Evolutionary conservation across 2,797 vertebrate genomes (phyloP).

Genomic region (Poecilia picta): DNA sequence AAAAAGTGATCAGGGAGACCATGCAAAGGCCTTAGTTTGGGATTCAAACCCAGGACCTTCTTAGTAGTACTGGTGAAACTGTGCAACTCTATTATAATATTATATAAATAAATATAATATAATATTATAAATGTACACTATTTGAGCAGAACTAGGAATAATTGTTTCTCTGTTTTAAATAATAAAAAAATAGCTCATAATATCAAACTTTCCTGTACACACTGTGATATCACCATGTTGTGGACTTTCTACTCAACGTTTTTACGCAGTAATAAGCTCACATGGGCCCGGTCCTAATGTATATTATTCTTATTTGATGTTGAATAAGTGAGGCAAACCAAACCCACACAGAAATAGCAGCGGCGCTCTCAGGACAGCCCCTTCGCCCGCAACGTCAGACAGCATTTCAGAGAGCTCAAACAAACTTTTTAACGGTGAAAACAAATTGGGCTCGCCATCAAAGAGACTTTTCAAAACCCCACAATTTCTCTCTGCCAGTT

Average conservation of each 20-base stretch:
- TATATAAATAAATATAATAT: background rate
- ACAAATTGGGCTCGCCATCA: slow-evolving; percentile 80
- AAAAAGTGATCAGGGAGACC: background rate
- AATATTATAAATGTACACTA: background rate
- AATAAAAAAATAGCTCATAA: background rate
- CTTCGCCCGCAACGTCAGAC: slow-evolving; percentile 34
- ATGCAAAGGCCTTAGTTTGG: background rate
- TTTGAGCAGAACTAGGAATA: background rate
- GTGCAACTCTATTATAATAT: background rate
- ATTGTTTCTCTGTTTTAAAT: background rate
- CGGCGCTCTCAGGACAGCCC: slow-evolving; percentile 57
- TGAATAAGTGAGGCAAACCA: background rate
- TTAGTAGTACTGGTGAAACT: background rate
- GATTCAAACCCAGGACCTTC: background rate
- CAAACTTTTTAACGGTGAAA: slow-evolving; percentile 71
- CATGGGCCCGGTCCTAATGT: background rate
- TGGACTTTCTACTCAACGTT: background rate
- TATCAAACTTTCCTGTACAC: background rate
- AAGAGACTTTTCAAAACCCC: slow-evolving; percentile 77
- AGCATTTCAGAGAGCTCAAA: slow-evolving; percentile 59
- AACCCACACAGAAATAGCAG: slow-evolving; percentile 3
- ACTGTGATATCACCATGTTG: background rate
- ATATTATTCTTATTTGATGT: slow-evolving; percentile 23
- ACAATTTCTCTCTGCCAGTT: slow-evolving; percentile 70
- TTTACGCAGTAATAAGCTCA: background rate